These are phyloP conservation scores for Steinernema khuongi DNA, from an alignment of 1,140 invertebrate genomes.

Conservation along the genomic window DNA sequence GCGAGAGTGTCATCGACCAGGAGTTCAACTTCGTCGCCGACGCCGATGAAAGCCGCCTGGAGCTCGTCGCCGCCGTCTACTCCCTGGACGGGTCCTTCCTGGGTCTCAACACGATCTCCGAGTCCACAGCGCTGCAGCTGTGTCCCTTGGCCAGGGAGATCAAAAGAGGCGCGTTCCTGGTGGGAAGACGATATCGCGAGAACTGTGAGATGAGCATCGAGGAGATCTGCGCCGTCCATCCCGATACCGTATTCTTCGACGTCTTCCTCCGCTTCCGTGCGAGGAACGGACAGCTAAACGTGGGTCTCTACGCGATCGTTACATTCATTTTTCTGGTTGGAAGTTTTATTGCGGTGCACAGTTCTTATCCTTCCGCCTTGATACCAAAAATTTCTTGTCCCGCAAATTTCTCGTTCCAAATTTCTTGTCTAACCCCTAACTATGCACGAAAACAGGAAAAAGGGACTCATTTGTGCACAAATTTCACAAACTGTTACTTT, in stretches of 20 bases:
- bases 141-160: constrained; percentile 27
- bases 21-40: constrained; percentile 34
- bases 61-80: constrained; percentile 35
- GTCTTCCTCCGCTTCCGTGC: background rate
- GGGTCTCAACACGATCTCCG: constrained; percentile 29
- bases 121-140: constrained; percentile 30
- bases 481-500: too few species aligned
- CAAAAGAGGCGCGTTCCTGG: constrained; percentile 33
- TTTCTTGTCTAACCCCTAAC: too few species aligned
- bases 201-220: constrained; percentile 29
- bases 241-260: background rate
- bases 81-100: constrained; percentile 44
- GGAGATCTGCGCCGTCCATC: constrained; percentile 21
- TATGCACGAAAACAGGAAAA: too few species aligned
- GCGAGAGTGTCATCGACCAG: constrained; percentile 44
- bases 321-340: too few species aligned
- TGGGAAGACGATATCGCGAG: constrained; percentile 42
- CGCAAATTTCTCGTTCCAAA: too few species aligned
- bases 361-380: too few species aligned
- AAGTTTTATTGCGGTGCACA: too few species aligned
- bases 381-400: too few species aligned
- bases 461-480: too few species aligned
- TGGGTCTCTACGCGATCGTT: too few species aligned
- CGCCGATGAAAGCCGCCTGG: constrained; percentile 29
- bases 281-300: background rate